These are phyloP conservation scores for Neocloeon triangulifer DNA, from an alignment of 1,140 invertebrate species.

Conservation along the genomic window DNA sequence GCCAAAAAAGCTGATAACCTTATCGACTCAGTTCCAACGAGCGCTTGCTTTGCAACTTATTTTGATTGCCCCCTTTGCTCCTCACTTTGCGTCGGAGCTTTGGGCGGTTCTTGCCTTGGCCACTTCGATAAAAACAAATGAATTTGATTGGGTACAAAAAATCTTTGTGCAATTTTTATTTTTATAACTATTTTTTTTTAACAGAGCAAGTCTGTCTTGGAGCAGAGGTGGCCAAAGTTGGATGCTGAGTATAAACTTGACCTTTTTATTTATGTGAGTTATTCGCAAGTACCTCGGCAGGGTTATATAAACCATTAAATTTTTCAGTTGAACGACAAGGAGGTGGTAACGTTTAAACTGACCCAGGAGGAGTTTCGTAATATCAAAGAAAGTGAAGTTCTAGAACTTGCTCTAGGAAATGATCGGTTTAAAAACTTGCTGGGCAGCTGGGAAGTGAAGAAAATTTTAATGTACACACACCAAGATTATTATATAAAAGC, in stretches of 20 bases:
- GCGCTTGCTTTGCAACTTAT: slow-evolving; percentile 56
- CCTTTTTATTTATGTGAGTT: slow-evolving; percentile 1
- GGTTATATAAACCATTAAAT: not conserved
- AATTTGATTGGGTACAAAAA: slow-evolving; percentile 22
- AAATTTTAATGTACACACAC: too few species aligned
- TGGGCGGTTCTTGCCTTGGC: slow-evolving; percentile 54
- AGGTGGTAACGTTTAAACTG: slow-evolving; percentile 24
- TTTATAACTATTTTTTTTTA: slow-evolving; percentile 6
- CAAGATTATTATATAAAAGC: too few species aligned
- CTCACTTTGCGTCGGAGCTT: slow-evolving; percentile 73
- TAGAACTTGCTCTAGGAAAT: slow-evolving; percentile 24
- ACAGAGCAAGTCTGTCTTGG: slow-evolving; percentile 17
- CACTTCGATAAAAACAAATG: slow-evolving; percentile 23
- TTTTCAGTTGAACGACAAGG: slow-evolving; percentile 27
- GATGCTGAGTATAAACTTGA: slow-evolving; percentile 41
- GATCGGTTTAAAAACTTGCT: too few species aligned
- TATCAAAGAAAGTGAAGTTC: slow-evolving; percentile 25
- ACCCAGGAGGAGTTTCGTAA: slow-evolving; percentile 22
- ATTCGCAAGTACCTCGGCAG: slow-evolving; percentile 1
- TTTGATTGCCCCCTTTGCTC: slow-evolving; percentile 64
- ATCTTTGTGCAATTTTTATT: slow-evolving; percentile 14
- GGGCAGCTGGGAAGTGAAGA: too few species aligned
- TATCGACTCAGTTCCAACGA: slow-evolving; percentile 52
- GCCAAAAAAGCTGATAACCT: slow-evolving; percentile 28
- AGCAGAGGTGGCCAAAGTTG: slow-evolving; percentile 51